Conservation (phyloP, 2,888 invertebrate species). For the Apodemia duryi region DNA sequence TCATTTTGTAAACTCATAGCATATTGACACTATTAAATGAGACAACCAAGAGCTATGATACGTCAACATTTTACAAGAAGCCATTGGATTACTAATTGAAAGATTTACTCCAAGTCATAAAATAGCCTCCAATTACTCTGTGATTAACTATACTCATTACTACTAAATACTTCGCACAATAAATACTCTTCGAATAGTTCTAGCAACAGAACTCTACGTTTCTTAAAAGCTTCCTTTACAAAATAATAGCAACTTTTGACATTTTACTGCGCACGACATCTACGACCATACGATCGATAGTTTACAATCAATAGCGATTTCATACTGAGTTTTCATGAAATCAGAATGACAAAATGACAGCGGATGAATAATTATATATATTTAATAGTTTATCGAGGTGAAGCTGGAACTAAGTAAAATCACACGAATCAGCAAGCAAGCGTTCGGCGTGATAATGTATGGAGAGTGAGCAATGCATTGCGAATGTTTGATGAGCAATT, state of each 20-base stretch:
- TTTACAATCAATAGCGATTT: constrained; percentile 14
- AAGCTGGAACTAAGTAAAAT: constrained; percentile 56
- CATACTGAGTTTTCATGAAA: constrained; percentile 28
- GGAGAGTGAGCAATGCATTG: constrained; percentile 56
- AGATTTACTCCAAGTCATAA: neutral
- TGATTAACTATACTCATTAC: neutral
- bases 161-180: constrained; percentile 9
- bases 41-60: neutral
- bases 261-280: constrained; percentile 12
- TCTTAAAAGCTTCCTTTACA: constrained; percentile 17
- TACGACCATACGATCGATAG: constrained; percentile 15
- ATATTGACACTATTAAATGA: neutral
- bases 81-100: neutral
- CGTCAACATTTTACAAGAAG: constrained; percentile 6
- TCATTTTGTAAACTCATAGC: neutral
- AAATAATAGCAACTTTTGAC: constrained; percentile 16
- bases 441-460: constrained; percentile 56
- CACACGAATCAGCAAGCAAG: constrained; percentile 67
- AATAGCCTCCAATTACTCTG: constrained; percentile 7
- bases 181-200: constrained; percentile 1
- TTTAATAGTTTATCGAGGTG: constrained; percentile 41
- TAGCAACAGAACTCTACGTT: constrained; percentile 6
- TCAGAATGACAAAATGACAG: constrained; percentile 30
- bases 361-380: constrained; percentile 30
- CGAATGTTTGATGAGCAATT: constrained; percentile 46